These are phyloP conservation scores for Diadegma fenestrale DNA, from an alignment of 2,888 invertebrate genomes.

Conservation along the genomic window DNA sequence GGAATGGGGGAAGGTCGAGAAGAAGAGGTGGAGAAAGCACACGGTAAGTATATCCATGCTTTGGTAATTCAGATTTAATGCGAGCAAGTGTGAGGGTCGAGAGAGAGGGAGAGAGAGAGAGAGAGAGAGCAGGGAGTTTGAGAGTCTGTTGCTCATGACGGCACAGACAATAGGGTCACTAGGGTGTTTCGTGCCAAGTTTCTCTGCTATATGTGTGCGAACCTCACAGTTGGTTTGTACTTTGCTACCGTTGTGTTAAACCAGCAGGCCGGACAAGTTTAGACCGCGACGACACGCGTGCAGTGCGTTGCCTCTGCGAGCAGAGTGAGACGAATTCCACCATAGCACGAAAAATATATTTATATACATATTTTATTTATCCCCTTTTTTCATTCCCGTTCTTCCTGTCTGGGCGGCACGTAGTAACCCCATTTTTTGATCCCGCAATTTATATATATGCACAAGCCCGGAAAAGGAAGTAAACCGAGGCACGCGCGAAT, in stretches of 20 bases:
- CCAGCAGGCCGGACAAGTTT: slow-evolving; percentile 77
- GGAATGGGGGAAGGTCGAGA: slow-evolving; percentile 58
- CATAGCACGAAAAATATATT: background rate
- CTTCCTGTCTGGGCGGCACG: background rate
- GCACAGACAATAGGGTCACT: slow-evolving; percentile 80
- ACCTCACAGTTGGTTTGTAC: slow-evolving; percentile 19
- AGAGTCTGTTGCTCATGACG: slow-evolving; percentile 74
- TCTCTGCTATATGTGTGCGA: slow-evolving; percentile 69
- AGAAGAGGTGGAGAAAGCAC: slow-evolving; percentile 46
- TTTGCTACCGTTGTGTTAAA: slow-evolving; percentile 24
- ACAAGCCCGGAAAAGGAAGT: slow-evolving; percentile 21
- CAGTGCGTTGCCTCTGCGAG: slow-evolving; percentile 28
- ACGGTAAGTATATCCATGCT: slow-evolving; percentile 78
- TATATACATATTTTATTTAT: slow-evolving; percentile 8
- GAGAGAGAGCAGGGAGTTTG: slow-evolving; percentile 4
- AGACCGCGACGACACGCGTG: slow-evolving; percentile 71
- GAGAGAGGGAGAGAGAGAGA: slow-evolving; percentile 19
- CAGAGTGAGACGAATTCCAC: slow-evolving; percentile 42
- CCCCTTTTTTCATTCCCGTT: background rate
- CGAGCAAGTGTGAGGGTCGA: slow-evolving; percentile 64
- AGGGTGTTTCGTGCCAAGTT: slow-evolving; percentile 80
- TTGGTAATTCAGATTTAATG: slow-evolving; percentile 82
- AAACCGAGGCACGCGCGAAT: slow-evolving; percentile 16
- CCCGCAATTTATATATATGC: slow-evolving; percentile 10
- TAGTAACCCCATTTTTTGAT: background rate